Base-by-base conservation (phyloP, 2,113 vertebrate species). In the Amazona guildingii region DNA sequence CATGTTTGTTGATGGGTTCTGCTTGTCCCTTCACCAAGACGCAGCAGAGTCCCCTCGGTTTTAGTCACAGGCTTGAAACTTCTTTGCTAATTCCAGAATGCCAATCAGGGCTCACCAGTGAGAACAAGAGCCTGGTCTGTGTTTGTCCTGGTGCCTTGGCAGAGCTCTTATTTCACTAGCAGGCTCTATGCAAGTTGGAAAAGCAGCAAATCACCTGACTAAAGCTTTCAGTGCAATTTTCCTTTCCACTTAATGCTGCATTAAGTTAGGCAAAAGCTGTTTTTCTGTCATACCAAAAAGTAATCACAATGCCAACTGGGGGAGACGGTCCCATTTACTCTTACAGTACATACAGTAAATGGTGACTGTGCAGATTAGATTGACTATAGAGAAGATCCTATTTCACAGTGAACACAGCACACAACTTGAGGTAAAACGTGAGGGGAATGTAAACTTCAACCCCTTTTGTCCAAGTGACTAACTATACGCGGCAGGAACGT, bases 391-490 rank as follows among this genome's bases (percentile, higher is more conserved):
- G 46, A 51, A 67, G 83, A 33, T 2, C 7, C 9, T 69, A 77
- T 35, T 92, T 95, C 94, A 95, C 70, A 98, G 98, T 98, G 97
- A 98, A 97, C 98, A 98, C 98, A 98, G 98, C 74, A 95, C 68
- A 70, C 63, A 79, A 81, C 75, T 90, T 94, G 91, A 93, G 91
- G 87, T 84, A 73, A 94, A 61, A 79, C 31, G 2, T n/a, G 17
- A 78, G 83, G 77, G 89, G 77, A 79, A 72, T 51, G 81, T 82
- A 72, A 95, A 81, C 69, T 68, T 35, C 5, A 11, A 49, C 18
- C 66, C 83, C 74, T 87, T 54, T 44, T 59, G 57, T 67, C 41
- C 85, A 86, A 49, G 75, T 90, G 68, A 63, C 64, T 64, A 72
- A 73, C 68, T 96, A 75, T 62, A 78, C 46, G 93, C 52, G 95